phyloP scores from a whole-genome alignment of 1,140 invertebrate species.

The Drosophila bocqueti region DNA sequence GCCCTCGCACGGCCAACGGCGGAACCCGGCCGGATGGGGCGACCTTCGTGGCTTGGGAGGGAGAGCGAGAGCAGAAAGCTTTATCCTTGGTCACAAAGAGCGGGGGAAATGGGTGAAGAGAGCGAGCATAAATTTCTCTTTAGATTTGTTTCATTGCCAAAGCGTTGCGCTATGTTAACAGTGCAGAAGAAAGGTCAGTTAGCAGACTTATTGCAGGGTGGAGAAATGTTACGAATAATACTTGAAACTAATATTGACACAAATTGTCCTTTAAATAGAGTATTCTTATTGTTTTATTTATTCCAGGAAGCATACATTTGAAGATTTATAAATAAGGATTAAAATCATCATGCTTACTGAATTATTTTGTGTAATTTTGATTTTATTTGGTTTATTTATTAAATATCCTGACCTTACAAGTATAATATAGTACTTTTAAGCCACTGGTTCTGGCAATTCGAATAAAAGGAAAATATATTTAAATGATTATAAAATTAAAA shows the following conservation, averaged over 20 bases:
- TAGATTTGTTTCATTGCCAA: constrained; percentile 30
- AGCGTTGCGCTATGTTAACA: not conserved
- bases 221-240: not conserved
- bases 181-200: constrained; percentile 1
- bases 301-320: not conserved
- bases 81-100: not conserved
- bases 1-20: constrained; percentile 52
- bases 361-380: not conserved
- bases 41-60: not conserved
- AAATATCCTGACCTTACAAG: too few relatives aligned
- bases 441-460: not conserved
- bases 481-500: too few relatives aligned
- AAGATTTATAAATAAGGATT: not conserved
- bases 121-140: not conserved
- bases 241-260: too few relatives aligned
- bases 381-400: too few relatives aligned
- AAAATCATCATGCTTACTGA: not conserved
- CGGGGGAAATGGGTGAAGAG: not conserved
- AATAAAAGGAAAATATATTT: too few relatives aligned
- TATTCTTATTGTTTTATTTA: not conserved
- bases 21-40: constrained; percentile 12
- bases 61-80: constrained; percentile 1
- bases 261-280: not conserved
- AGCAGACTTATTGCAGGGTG: not conserved
- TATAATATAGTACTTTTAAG: too few relatives aligned